Base-by-base conservation (phyloP, 1,140 invertebrate species). In the Holotrichia oblita region DNA sequence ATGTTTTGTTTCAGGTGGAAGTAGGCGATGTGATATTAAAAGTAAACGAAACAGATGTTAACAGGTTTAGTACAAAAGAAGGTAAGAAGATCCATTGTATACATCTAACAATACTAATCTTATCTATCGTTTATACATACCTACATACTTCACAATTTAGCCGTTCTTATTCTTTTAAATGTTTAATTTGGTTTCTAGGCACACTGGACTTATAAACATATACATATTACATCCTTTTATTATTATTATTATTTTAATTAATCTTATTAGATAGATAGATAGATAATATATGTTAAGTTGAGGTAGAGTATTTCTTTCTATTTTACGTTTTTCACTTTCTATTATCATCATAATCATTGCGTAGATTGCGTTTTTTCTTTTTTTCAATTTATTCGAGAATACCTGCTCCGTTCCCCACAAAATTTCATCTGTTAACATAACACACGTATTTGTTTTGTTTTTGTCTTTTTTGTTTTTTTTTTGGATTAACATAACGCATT, bases 21-120 rank as follows among this genome's bases (percentile, higher is more conserved):
- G 93, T 95, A 82, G 96, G 96, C 81, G 96, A 98, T 90, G 93
- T 97, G 85, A 95, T 97, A 87, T 89, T 97, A 86, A 95, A 95
- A 91, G 94, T 97, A 84, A 97, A 97, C 90, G 95, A 95, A 88
- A 94, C 94, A 85, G 94, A 96, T 89, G 95, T 97, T 82, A 94
- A 95, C 89, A 92, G 93, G 87, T 93, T 96, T 85, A 95, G 93
- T 86, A 97, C 94, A 83, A 96, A 96, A 91, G 95, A 97, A 94
- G 95, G 95, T 95, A 87, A 88, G 83, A 83, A n/a, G 77, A 27
- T 40, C 40, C 14, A 14, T 20, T 76, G 40, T 20, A 42, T 17
- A 17, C 10, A 14, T 17, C n/a, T 48, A 48, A 14, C 44, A 17
- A 14, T 48, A 34, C 27, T 34, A 34, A 48, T 14, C 44, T 3